Evolutionary conservation across 2,797 vertebrate species (phyloP).

Genomic region (Nyctalus aviator): DNA sequence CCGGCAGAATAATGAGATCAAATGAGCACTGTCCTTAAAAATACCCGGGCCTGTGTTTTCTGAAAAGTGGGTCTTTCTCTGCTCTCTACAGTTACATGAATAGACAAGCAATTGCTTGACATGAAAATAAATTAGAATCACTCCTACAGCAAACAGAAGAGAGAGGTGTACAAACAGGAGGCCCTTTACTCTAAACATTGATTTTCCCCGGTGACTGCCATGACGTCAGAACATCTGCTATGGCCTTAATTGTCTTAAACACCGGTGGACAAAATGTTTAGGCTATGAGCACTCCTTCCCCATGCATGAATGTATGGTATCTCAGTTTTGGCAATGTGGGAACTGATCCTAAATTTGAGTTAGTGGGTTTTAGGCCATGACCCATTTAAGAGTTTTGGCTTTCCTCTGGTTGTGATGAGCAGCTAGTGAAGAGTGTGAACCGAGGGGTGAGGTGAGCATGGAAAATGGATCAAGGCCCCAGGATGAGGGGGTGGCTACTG

Average conservation of each 20-base stretch:
- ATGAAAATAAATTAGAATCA: slow-evolving; percentile 46
- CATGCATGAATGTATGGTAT: background rate
- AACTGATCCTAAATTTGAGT: slow-evolving; percentile 20
- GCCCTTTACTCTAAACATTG: background rate
- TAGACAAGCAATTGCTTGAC: slow-evolving; percentile 66
- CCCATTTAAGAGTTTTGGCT: background rate
- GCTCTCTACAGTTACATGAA: slow-evolving; percentile 64
- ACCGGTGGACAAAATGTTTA: background rate
- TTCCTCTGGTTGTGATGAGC: background rate
- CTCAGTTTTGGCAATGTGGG: background rate
- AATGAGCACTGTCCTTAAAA: slow-evolving; percentile 78
- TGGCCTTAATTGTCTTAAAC: background rate
- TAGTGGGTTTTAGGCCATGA: background rate
- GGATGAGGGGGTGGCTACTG: background rate
- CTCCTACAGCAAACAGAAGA: slow-evolving; percentile 44
- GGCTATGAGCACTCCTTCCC: background rate
- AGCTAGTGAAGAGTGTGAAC: background rate
- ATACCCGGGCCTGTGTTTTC: slow-evolving; percentile 16
- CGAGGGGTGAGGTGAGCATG: background rate
- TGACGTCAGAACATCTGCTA: background rate
- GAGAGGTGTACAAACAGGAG: background rate
- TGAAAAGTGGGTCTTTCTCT: slow-evolving; percentile 56
- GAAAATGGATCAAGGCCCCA: background rate
- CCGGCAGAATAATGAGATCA: slow-evolving; percentile 79
- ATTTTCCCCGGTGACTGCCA: background rate